A percentile compares a stretch with the other conserved stretches of the same genome.
These are phyloP conservation scores for Mellivora capensis DNA, from an alignment of 2,113 vertebrate species.

Conservation along the genomic window DNA sequence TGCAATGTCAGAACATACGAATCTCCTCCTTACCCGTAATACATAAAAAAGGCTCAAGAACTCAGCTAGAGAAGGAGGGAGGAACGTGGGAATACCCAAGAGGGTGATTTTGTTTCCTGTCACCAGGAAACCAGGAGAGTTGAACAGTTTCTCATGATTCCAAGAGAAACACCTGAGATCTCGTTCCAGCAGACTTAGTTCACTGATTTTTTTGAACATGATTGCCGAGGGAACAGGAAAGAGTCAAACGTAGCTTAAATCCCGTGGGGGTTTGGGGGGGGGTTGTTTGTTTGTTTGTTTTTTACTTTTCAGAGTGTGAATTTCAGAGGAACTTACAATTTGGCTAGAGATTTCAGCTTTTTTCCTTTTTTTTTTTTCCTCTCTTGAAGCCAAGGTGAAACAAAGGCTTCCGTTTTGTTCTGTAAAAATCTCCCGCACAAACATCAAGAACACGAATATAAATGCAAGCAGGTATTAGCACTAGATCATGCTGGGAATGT, in stretches of 20 bases:
- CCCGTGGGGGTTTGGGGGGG: no score
- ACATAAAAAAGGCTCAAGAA: neutral
- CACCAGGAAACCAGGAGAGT: neutral
- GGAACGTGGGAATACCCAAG: rapidly evolving
- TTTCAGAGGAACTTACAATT: neutral
- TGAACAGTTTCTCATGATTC: neutral
- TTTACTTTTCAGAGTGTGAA: neutral
- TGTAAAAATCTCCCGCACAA: slow-evolving; percentile 38
- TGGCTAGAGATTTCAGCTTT: neutral
- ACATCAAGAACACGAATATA: neutral
- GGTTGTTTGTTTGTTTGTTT: no score
- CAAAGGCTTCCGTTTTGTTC: slow-evolving; percentile 39
- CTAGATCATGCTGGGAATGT: slow-evolving; percentile 13
- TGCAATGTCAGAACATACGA: neutral
- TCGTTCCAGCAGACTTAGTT: neutral
- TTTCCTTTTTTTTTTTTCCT: neutral
- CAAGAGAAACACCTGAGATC: neutral
- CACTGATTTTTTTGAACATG: neutral
- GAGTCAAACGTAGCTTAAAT: neutral
- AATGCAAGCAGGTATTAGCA: slow-evolving; percentile 48
- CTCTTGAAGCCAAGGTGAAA: slow-evolving; percentile 17
- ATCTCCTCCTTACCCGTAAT: neutral
- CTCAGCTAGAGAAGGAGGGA: neutral
- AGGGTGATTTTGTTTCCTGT: neutral
- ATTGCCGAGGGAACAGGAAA: neutral